Evolutionary conservation across 1,140 invertebrate genomes (phyloP).

Genomic region (Littorina saxatilis): DNA sequence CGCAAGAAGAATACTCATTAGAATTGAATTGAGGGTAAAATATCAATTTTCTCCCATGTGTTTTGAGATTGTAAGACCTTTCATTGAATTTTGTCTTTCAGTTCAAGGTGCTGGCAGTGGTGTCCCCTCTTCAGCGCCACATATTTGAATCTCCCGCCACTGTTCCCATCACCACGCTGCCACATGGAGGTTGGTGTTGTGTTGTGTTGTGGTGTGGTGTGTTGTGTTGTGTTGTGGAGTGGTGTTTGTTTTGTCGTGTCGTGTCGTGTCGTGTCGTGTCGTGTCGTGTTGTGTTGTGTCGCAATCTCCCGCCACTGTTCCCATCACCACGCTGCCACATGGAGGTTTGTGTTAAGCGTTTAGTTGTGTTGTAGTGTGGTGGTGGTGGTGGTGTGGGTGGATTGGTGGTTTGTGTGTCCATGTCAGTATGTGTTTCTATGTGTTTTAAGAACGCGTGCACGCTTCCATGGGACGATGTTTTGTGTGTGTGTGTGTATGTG

Average conservation of each 20-base stretch:
- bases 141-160: constrained; percentile 88
- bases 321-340: constrained; percentile 84
- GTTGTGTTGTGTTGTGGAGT: neutral
- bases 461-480: neutral
- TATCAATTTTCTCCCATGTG: too few relatives aligned
- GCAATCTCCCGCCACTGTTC: constrained; percentile 86
- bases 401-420: neutral
- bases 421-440: neutral
- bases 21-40: too few relatives aligned
- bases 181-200: constrained; percentile 71
- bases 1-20: too few relatives aligned
- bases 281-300: constrained; percentile 76
- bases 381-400: too few relatives aligned
- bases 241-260: neutral
- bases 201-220: neutral
- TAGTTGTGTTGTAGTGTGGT: too few relatives aligned
- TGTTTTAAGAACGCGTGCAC: neutral
- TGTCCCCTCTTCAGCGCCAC: constrained; percentile 81
- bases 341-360: constrained; percentile 66
- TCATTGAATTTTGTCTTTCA: constrained; percentile 76
- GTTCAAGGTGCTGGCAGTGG: constrained; percentile 86
- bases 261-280: neutral
- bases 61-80: too few relatives aligned
- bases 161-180: constrained; percentile 86
- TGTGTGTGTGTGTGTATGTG: neutral